phyloP scores from a whole-genome alignment of 2,113 vertebrate genomes.

The Hippopotamus amphibius region DNA sequence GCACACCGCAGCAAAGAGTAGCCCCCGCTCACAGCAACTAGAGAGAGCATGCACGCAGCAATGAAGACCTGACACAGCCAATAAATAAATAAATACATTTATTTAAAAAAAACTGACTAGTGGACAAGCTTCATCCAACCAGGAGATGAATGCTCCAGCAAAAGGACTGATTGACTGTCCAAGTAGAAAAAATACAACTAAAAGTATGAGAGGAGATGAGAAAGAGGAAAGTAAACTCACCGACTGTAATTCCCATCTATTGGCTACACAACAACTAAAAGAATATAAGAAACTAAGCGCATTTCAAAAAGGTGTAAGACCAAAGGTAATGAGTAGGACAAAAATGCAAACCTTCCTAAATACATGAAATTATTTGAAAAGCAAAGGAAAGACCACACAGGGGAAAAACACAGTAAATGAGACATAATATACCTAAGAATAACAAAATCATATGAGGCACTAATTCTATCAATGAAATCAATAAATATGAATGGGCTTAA shows the following conservation, averaged over 20 bases:
- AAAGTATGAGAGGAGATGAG: background rate
- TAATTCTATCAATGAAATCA: background rate
- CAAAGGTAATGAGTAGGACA: slow-evolving; percentile 14
- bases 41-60: too few species aligned
- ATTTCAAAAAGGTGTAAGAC: background rate
- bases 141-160: background rate
- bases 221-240: background rate
- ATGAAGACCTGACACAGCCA: too few species aligned
- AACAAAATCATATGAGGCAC: background rate
- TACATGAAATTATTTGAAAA: background rate
- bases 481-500: background rate
- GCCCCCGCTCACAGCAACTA: too few species aligned
- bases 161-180: background rate
- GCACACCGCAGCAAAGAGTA: too few species aligned
- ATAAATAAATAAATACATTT: too few species aligned
- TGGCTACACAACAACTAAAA: background rate
- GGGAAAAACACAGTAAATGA: background rate
- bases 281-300: background rate
- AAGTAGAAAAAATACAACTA: background rate
- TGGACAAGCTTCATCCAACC: background rate
- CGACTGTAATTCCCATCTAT: background rate
- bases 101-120: background rate
- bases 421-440: background rate
- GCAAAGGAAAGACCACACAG: background rate
- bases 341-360: background rate